phyloP scores from a whole-genome alignment of 1,140 invertebrate genomes.

The Leptinotarsa defecta region DNA sequence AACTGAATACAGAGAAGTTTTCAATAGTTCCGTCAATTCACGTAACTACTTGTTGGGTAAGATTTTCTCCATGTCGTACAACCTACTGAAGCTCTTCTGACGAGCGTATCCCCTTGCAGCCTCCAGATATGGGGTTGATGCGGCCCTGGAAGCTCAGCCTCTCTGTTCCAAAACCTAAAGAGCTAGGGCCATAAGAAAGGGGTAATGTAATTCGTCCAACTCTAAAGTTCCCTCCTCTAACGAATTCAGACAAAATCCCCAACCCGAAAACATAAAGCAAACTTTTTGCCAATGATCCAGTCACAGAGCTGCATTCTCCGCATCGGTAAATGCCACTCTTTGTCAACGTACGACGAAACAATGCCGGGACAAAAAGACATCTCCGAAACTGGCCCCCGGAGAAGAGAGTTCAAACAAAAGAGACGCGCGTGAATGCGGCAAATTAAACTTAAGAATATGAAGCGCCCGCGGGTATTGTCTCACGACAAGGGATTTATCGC shows the following conservation, averaged over 20 bases:
- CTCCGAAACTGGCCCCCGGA: neutral
- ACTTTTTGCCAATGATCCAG: neutral
- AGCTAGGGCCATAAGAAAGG: neutral
- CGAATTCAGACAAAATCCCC: constrained; percentile 1
- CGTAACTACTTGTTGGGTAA: too few species aligned
- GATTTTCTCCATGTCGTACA: too few species aligned
- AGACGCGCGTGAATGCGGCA: constrained; percentile 5
- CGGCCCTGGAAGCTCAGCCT: too few species aligned
- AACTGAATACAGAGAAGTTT: too few species aligned
- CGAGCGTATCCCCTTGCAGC: too few species aligned
- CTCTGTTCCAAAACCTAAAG: too few species aligned
- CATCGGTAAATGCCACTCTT: constrained; percentile 13
- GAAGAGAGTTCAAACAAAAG: neutral
- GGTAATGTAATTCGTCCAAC: neutral
- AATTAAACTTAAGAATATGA: constrained; percentile 18
- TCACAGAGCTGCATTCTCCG: neutral
- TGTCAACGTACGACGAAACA: constrained; percentile 17
- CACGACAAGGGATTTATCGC: constrained; percentile 14
- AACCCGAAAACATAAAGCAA: constrained; percentile 5
- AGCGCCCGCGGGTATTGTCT: constrained; percentile 8
- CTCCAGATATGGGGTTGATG: too few species aligned
- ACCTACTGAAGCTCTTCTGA: too few species aligned
- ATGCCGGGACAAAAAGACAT: constrained; percentile 13
- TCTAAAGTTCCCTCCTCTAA: neutral
- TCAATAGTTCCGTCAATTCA: too few species aligned